Percentiles rank a stretch among this genome's conserved stretches.
Conservation (phyloP, 1,140 invertebrate genomes). For the Macrosteles quadrilineatus region DNA sequence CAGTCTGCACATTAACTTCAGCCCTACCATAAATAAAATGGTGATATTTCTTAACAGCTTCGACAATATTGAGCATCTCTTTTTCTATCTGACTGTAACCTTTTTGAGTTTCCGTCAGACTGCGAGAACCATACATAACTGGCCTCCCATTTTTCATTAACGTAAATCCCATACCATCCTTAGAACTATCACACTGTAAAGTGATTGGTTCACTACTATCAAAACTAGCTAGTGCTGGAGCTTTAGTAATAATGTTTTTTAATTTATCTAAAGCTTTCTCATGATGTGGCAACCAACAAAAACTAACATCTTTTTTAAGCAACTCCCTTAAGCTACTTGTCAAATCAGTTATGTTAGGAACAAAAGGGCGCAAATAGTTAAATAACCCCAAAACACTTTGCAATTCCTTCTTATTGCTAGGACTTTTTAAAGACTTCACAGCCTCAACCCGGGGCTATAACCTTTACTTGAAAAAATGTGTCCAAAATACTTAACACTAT, state of each 20-base stretch:
- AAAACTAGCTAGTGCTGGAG: constrained; percentile 34
- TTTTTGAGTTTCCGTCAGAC: constrained; percentile 45
- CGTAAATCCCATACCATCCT: constrained; percentile 42
- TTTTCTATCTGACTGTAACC: constrained; percentile 49
- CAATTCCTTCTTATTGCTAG: constrained; percentile 44
- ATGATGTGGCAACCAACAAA: constrained; percentile 38
- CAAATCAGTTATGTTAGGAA: constrained; percentile 39
- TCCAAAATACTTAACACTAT: constrained; percentile 41
- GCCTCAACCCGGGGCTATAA: constrained; percentile 40
- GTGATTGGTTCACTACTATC: constrained; percentile 29
- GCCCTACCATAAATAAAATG: constrained; percentile 45
- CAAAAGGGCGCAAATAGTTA: constrained; percentile 39
- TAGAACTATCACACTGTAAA: constrained; percentile 39
- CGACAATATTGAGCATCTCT: constrained; percentile 47
- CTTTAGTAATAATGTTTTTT: constrained; percentile 32
- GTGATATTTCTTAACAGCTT: constrained; percentile 44
- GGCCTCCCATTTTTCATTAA: constrained; percentile 42
- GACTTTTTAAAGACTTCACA: constrained; percentile 41
- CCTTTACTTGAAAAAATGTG: constrained; percentile 37
- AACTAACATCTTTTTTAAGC: constrained; percentile 40
- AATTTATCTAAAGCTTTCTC: constrained; percentile 33
- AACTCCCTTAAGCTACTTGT: constrained; percentile 38
- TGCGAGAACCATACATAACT: constrained; percentile 44
- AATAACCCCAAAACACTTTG: constrained; percentile 39
- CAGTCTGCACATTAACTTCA: constrained; percentile 47